These are phyloP conservation scores for Falcunculus frontatus DNA, from an alignment of 2,113 vertebrate species.

Conservation along the genomic window DNA sequence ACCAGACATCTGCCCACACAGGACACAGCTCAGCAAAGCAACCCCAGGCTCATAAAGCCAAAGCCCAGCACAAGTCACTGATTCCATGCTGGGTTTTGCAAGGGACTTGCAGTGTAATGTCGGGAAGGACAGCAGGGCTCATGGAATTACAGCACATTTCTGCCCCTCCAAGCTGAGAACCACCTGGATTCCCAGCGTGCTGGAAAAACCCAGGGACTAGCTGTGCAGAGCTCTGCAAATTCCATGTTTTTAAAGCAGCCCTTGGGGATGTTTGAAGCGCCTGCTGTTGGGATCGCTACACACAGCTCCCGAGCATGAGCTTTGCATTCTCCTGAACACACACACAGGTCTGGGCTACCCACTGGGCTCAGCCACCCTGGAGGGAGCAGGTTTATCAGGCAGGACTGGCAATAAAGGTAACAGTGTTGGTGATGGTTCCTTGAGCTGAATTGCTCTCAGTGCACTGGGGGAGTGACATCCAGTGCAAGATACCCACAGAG, in stretches of 20 bases:
- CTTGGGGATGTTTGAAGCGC: accelerated
- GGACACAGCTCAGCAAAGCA: background rate
- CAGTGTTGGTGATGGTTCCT: background rate
- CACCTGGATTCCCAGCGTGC: background rate
- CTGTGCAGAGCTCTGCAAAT: background rate
- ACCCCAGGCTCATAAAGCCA: background rate
- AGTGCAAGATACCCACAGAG: background rate
- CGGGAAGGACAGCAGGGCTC: background rate
- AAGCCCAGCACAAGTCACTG: background rate
- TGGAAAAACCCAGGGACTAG: background rate
- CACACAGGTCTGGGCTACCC: background rate
- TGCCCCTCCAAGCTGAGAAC: background rate
- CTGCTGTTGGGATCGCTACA: background rate
- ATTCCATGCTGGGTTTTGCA: background rate
- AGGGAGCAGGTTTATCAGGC: background rate
- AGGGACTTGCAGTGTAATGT: background rate
- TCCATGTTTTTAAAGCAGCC: background rate
- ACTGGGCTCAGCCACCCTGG: background rate
- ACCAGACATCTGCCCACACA: accelerated
- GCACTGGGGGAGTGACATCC: background rate
- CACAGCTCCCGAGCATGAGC: background rate
- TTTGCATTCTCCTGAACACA: background rate
- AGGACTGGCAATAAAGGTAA: background rate
- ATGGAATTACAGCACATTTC: background rate
- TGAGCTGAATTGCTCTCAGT: background rate